A percentile compares a stretch with the other conserved stretches of the same genome.
These are phyloP conservation scores for Psephotus haematonotus DNA, from an alignment of 2,113 vertebrate genomes.

Conservation along the genomic window DNA sequence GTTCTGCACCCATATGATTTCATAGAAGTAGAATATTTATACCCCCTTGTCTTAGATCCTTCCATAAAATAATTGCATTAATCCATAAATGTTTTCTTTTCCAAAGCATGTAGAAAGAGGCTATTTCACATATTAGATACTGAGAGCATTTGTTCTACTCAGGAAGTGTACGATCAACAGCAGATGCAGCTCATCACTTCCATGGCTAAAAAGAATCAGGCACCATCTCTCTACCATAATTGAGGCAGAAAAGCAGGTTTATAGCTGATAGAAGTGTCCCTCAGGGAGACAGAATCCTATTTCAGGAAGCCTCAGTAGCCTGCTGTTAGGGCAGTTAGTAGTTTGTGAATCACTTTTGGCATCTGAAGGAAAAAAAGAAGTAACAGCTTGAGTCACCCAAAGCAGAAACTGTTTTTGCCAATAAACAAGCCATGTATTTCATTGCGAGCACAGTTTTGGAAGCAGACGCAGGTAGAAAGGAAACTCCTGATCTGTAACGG, in stretches of 20 bases:
- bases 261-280: neutral
- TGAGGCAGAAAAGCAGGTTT: neutral
- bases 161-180: neutral
- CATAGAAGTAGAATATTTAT: neutral
- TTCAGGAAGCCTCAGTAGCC: neutral
- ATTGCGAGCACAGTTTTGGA: neutral
- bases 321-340: neutral
- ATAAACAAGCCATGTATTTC: neutral
- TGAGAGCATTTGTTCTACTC: neutral
- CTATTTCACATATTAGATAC: neutral
- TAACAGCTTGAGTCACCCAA: no score
- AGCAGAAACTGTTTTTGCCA: neutral
- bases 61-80: neutral
- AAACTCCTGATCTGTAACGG: neutral
- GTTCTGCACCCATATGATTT: neutral
- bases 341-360: neutral
- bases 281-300: neutral
- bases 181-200: neutral
- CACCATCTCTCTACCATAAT: neutral
- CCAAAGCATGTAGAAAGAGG: neutral
- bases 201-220: neutral
- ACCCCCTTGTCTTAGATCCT: neutral
- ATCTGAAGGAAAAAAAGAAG: neutral
- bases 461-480: neutral
- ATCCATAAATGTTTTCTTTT: neutral